Conservation (phyloP, 2,888 invertebrate genomes). For the Malthinus seriepunctatus region DNA sequence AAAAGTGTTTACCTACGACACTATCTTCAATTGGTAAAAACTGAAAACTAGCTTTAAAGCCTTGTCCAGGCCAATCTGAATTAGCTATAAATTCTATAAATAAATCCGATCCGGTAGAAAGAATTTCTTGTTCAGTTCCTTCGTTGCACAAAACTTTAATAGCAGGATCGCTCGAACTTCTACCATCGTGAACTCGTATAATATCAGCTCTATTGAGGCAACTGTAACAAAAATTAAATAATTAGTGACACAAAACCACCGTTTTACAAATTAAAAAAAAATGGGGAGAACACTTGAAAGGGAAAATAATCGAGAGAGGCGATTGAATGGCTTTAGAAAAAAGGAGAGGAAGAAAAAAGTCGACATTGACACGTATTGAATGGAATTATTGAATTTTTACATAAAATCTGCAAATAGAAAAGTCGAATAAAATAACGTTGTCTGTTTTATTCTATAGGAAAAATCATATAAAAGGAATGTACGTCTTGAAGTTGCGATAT, state of each 20-base stretch:
- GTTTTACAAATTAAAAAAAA: no score
- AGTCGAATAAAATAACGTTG: slow-evolving; percentile 13
- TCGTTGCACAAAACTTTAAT: slow-evolving; percentile 85
- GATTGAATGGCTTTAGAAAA: background rate
- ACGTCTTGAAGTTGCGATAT: slow-evolving; percentile 11
- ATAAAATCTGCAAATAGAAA: slow-evolving; percentile 10
- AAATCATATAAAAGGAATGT: slow-evolving; percentile 12
- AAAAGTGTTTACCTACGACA: slow-evolving; percentile 43
- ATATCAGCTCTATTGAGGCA: slow-evolving; percentile 82
- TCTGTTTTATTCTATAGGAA: slow-evolving; percentile 11
- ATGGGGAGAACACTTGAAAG: background rate
- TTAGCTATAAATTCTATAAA: slow-evolving; percentile 85
- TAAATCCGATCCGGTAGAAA: slow-evolving; percentile 82
- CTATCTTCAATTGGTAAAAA: slow-evolving; percentile 68
- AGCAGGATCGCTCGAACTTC: slow-evolving; percentile 70
- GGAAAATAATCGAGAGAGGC: background rate
- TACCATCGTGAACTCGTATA: slow-evolving; percentile 84
- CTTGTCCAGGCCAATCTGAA: slow-evolving; percentile 77
- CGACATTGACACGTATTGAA: slow-evolving; percentile 27
- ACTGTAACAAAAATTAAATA: slow-evolving; percentile 58
- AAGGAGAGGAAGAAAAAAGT: slow-evolving; percentile 7
- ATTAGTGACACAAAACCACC: background rate
- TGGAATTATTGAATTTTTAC: slow-evolving; percentile 17
- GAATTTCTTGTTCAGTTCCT: slow-evolving; percentile 74
- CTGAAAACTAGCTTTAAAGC: slow-evolving; percentile 76